These are phyloP conservation scores for Barnardius zonarius DNA, from an alignment of 2,113 vertebrate species.

Conservation along the genomic window DNA sequence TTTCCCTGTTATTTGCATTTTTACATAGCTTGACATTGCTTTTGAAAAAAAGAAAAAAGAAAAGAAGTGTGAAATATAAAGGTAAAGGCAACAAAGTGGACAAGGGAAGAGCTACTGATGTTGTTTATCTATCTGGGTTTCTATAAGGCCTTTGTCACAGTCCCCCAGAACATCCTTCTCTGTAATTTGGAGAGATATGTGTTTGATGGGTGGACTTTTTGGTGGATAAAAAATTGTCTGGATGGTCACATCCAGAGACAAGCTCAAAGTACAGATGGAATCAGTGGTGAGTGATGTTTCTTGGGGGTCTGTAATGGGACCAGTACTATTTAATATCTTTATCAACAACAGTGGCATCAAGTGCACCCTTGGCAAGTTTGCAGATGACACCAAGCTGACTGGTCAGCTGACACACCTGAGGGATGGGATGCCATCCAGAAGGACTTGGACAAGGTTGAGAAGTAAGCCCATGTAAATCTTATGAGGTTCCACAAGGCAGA, in stretches of 20 bases:
- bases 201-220: background rate
- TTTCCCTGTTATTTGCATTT: background rate
- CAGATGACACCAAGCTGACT: background rate
- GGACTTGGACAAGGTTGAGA: background rate
- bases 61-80: background rate
- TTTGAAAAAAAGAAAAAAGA: background rate
- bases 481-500: background rate
- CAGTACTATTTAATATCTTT: background rate
- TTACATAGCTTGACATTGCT: background rate
- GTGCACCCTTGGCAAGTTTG: background rate
- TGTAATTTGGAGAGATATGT: background rate
- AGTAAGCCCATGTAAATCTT: background rate
- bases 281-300: background rate
- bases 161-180: background rate
- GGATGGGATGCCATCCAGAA: background rate
- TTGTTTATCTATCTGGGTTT: background rate
- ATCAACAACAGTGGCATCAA: background rate
- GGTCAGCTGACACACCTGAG: rapidly evolving
- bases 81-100: background rate
- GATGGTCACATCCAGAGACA: rapidly evolving
- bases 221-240: background rate
- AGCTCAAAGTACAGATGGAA: background rate
- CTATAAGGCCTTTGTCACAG: background rate
- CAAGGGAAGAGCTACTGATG: background rate
- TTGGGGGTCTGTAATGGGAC: rapidly evolving